Base-by-base conservation (phyloP, 2,888 invertebrate genomes). In the Zaprionus bogoriensis region DNA sequence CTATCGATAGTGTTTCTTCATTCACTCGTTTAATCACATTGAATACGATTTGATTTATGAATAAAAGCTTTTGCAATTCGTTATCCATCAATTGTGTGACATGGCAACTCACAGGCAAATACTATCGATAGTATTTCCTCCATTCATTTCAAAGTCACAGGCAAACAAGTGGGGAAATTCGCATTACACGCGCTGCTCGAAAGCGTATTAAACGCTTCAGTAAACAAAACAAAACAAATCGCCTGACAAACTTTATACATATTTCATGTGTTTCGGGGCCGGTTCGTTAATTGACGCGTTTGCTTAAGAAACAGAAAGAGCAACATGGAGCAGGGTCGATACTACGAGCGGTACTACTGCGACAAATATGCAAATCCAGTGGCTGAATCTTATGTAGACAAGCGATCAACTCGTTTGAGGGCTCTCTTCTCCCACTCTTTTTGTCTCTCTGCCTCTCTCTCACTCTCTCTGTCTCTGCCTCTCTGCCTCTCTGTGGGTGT, bases 261-360 rank as follows among this genome's bases (percentile, higher is more conserved):
- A 81, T 78, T 75, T 68, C 53, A 71, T 65, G 54, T 53, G 55
- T 39, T 23, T 47, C 64, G 46, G 51, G 62, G 74, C 77, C 69
- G 74, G 61, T 73, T 77, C 64, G 65, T 65, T 74, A 77, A 74
- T 77, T 74, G 74, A 77, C 74, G 74, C 69, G 53, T 77, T 68
- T 68, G 64, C 19, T 57, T 46, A 61, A 67, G 54, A 61, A 45
- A 55, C 38, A 36, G 10, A 44, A 12, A 17, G 30, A 22, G 7
- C 32, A 5, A 30, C 4, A 3, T 0, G 14, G 17, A 44, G 14
- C 14, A 3, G 2, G 19, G 4, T n/a, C n/a, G n/a, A n/a, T n/a
- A n/a, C n/a, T n/a, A n/a, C n/a, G n/a, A n/a, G n/a, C n/a, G n/a
- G n/a, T n/a, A n/a, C n/a, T n/a, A n/a, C n/a, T n/a, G n/a, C 3